Conservation (phyloP, 1,140 invertebrate species). For the Diabrotica virgifera region DNA sequence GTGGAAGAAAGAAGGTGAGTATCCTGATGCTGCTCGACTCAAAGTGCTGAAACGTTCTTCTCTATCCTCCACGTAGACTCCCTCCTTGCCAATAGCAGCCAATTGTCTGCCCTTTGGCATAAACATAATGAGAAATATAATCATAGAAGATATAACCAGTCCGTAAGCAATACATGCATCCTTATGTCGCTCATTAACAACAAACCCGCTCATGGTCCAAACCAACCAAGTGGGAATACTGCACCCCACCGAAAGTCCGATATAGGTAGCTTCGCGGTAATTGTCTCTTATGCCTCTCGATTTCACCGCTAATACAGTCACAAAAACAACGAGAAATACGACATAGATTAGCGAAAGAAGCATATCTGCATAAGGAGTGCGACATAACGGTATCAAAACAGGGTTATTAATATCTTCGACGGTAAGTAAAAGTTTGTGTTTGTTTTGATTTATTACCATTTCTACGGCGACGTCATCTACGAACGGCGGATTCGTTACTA, state of each 20-base stretch:
- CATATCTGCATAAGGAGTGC: slow-evolving; percentile 64
- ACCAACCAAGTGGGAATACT: slow-evolving; percentile 84
- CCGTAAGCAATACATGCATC: slow-evolving; percentile 88
- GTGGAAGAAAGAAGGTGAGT: slow-evolving; percentile 87
- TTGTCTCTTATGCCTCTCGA: slow-evolving; percentile 88
- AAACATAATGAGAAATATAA: slow-evolving; percentile 90
- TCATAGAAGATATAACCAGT: slow-evolving; percentile 73
- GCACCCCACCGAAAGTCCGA: slow-evolving; percentile 79
- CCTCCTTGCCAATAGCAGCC: slow-evolving; percentile 79
- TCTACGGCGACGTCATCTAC: slow-evolving; percentile 52
- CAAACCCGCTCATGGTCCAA: slow-evolving; percentile 72
- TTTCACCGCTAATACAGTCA: slow-evolving; percentile 78
- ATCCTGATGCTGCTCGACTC: slow-evolving; percentile 73
- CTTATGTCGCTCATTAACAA: slow-evolving; percentile 71
- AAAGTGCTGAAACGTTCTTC: slow-evolving; percentile 74
- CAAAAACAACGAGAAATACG: slow-evolving; percentile 78
- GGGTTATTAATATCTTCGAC: slow-evolving; percentile 44
- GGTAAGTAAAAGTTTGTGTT: slow-evolving; percentile 48
- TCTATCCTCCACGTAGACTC: slow-evolving; percentile 73
- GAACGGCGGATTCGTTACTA: slow-evolving; percentile 69
- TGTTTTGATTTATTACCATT: slow-evolving; percentile 33
- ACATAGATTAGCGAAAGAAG: slow-evolving; percentile 79
- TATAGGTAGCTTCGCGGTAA: slow-evolving; percentile 86
- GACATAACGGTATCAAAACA: slow-evolving; percentile 55
- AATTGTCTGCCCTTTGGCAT: slow-evolving; percentile 89